Evolutionary conservation across 2,888 invertebrate species (phyloP).

Genomic region (Campoplex nolae): DNA sequence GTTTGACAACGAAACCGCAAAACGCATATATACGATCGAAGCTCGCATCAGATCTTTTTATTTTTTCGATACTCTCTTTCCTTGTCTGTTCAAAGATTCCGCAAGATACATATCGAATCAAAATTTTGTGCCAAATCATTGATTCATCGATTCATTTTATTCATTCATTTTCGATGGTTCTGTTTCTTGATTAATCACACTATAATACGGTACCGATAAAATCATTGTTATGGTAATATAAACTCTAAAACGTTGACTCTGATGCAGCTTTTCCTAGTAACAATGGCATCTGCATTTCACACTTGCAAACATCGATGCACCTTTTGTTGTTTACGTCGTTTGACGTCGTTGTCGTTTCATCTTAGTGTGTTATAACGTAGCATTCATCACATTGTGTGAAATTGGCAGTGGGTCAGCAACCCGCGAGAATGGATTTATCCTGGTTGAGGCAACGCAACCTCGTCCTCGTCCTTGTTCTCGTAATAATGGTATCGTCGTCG

Average conservation of each 20-base stretch:
- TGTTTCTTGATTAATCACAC: background rate
- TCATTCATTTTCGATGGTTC: background rate
- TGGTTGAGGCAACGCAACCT: slow-evolving; percentile 67
- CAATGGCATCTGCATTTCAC: background rate
- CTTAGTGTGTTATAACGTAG: slow-evolving; percentile 54
- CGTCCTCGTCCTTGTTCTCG: slow-evolving; percentile 73
- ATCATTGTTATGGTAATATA: background rate
- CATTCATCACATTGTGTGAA: slow-evolving; percentile 54
- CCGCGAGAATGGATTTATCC: slow-evolving; percentile 68
- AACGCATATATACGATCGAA: slow-evolving; percentile 26
- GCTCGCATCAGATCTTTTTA: slow-evolving; percentile 15
- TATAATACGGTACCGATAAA: background rate
- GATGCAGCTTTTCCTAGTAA: background rate
- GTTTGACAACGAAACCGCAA: slow-evolving; percentile 13
- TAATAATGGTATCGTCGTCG: slow-evolving; percentile 70
- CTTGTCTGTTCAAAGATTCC: background rate
- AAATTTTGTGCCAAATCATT: background rate
- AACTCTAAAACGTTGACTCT: background rate
- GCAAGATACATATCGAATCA: background rate
- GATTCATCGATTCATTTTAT: background rate
- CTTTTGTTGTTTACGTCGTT: slow-evolving; percentile 20
- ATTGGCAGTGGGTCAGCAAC: slow-evolving; percentile 58
- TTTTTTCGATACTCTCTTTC: background rate
- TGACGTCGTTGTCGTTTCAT: slow-evolving; percentile 17
- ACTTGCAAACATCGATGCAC: slow-evolving; percentile 14